Evolutionary conservation across 2,888 invertebrate species (phyloP), one percentile per base, ranked within the genome.

Genomic region (Pyrochroa serraticornis): DNA sequence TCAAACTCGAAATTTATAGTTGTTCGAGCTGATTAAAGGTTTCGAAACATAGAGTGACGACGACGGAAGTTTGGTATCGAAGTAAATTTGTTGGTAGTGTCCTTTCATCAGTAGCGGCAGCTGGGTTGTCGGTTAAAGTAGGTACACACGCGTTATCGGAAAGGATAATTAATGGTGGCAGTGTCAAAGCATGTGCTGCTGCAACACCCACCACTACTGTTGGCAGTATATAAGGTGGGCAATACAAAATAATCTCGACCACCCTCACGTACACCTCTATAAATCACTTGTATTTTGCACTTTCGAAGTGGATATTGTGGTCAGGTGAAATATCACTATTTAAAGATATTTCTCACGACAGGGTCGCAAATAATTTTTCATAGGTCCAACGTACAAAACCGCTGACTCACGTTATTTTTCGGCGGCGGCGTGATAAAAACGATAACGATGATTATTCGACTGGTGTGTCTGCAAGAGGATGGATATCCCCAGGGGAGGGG

Each of bases 361-460:
- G 22, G 22, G 12, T 35, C 13, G 37, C 12, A 34, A 51, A 51
- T 52, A 47, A 54, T 48, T 47, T 42, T 48, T 44, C 44, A 33
- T 31, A 5, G 44, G 36, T 7, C 41, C 13, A 22, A 44, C 22
- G 32, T 13, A 14, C 39, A 33, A 39, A 53, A 46, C 7, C 10
- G 57, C 52, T 59, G 59, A 59, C 22, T 59, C 58, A 54, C 13
- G 38, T 22, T 33, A 30, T 14, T 58, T 58, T 58, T 58, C 48
- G 48, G 47, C 14, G 31, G 46, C 14, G 34, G 39, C 13, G 41
- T 35, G 59, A 60, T 56, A 56, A 60, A 60, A 59, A 59, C 49
- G 58, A 54, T 58, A 58, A 58, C 48, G 58, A 58, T 49, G 53
- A 58, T 58, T 58, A 54, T 55, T 9, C 59, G 8, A 35, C 33